phyloP scores from a whole-genome alignment of 2,888 invertebrate genomes.

The Chloromyia formosa region DNA sequence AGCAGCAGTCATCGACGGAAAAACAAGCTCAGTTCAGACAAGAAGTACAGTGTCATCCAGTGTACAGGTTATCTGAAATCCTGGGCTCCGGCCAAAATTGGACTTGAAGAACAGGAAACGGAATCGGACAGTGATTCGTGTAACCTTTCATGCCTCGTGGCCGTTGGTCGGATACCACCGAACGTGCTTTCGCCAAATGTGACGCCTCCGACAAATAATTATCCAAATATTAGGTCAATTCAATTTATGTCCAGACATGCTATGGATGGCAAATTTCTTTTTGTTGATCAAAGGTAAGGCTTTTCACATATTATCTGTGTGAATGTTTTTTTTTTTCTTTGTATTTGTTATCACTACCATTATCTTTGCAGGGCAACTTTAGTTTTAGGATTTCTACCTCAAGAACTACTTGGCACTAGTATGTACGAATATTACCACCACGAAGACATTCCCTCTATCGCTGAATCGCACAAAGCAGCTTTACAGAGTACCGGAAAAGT shows the following conservation, averaged over 20 bases:
- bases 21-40: slow-evolving; percentile 71
- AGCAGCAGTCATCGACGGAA: slow-evolving; percentile 74
- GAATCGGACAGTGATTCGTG: slow-evolving; percentile 69
- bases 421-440: slow-evolving; percentile 92
- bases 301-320: not conserved
- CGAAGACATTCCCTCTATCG: slow-evolving; percentile 80
- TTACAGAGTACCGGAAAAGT: slow-evolving; percentile 71
- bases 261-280: slow-evolving; percentile 90
- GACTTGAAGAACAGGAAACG: slow-evolving; percentile 73
- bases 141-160: slow-evolving; percentile 87
- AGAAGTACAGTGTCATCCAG: slow-evolving; percentile 88
- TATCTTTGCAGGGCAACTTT: slow-evolving; percentile 77
- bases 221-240: slow-evolving; percentile 70
- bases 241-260: slow-evolving; percentile 87
- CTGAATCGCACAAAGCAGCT: slow-evolving; percentile 84
- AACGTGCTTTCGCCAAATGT: slow-evolving; percentile 66
- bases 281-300: slow-evolving; percentile 86
- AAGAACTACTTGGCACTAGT: slow-evolving; percentile 90
- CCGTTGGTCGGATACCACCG: slow-evolving; percentile 80
- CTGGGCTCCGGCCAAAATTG: slow-evolving; percentile 84
- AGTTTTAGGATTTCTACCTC: slow-evolving; percentile 89
- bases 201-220: slow-evolving; percentile 62
- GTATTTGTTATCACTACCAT: no score
- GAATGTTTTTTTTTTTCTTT: slow-evolving; percentile 43
- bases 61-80: slow-evolving; percentile 94